Conservation (phyloP, 1,140 invertebrate genomes). For the Drosophila ficusphila region DNA sequence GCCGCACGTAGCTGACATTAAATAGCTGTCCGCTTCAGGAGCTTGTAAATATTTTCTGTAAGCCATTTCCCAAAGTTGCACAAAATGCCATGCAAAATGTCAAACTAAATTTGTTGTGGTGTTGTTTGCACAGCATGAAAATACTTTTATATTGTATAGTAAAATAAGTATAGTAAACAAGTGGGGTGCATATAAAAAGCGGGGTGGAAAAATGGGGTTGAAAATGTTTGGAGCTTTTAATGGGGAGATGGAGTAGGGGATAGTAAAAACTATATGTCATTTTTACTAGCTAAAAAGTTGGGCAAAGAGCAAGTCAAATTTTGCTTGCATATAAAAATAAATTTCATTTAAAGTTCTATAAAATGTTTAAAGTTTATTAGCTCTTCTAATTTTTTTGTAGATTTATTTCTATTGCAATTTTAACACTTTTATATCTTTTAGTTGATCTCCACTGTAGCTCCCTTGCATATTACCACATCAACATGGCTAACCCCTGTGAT, state of each 20-base stretch:
- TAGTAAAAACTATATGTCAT: constrained; percentile 11
- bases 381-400: neutral
- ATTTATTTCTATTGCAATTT: too few relatives aligned
- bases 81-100: constrained; percentile 49
- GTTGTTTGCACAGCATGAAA: constrained; percentile 24
- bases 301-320: too few relatives aligned
- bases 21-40: constrained; percentile 18
- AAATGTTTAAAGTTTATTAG: neutral
- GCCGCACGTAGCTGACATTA: constrained; percentile 52
- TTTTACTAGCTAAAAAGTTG: neutral
- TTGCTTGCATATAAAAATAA: too few relatives aligned
- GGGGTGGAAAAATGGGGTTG: neutral
- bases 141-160: constrained; percentile 29
- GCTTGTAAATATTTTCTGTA: constrained; percentile 35
- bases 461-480: neutral
- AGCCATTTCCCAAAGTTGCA: constrained; percentile 18
- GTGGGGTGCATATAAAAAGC: constrained; percentile 7
- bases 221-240: constrained; percentile 12
- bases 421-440: neutral
- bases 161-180: constrained; percentile 8
- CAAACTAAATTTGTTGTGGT: constrained; percentile 32
- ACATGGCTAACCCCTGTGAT: constrained; percentile 15
- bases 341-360: too few relatives aligned
- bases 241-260: neutral
- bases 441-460: constrained; percentile 3